These are phyloP conservation scores for Prunella fulvescens DNA, from an alignment of 2,113 vertebrate species.

Conservation along the genomic window DNA sequence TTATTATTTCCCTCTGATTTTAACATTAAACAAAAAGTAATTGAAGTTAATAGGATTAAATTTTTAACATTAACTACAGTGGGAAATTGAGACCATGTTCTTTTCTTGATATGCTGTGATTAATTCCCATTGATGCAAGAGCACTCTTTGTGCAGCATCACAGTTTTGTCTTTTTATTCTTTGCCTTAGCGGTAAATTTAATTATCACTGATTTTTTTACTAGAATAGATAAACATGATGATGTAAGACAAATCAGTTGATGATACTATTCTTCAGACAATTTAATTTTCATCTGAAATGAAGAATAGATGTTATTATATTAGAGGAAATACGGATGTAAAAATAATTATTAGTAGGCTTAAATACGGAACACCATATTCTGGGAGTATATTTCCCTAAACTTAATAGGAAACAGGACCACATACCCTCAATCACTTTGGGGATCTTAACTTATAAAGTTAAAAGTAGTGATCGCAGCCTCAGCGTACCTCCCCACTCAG, in stretches of 20 bases:
- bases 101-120: neutral
- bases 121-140: neutral
- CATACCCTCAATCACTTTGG: neutral
- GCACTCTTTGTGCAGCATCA: neutral
- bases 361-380: neutral
- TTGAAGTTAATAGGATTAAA: neutral
- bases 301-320: neutral
- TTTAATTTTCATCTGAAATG: conserved; percentile 14
- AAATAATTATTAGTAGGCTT: neutral
- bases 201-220: conserved; percentile 37
- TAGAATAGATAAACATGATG: neutral
- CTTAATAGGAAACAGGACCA: neutral
- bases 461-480: neutral
- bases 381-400: neutral
- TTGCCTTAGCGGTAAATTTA: neutral
- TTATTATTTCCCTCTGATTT: neutral
- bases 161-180: neutral
- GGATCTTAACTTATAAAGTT: neutral
- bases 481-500: neutral
- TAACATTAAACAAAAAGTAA: neutral
- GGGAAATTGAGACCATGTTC: neutral
- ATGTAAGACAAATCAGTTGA: conserved; percentile 2
- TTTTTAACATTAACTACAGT: neutral
- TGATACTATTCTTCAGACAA: neutral
- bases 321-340: neutral